Conservation (phyloP, 1,140 invertebrate species). For the Drosophila lacteicornis region DNA sequence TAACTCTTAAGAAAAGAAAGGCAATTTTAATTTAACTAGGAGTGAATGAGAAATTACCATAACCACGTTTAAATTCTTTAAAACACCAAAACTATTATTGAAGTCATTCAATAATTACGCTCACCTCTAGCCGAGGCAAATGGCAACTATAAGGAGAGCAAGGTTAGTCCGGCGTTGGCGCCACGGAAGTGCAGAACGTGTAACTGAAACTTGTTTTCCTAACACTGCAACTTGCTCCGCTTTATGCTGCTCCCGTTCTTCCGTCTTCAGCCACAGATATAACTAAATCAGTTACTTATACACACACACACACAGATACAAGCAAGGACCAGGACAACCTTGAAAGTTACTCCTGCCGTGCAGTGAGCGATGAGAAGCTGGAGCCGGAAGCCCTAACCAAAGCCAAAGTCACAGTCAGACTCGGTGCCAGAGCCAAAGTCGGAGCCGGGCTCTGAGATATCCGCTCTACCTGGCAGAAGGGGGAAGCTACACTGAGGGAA, state of each 20-base stretch:
- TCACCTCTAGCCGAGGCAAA: constrained; percentile 14
- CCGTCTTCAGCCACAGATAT: constrained; percentile 14
- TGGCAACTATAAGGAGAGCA: constrained; percentile 35
- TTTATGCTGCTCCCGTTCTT: constrained; percentile 20
- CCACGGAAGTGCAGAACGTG: constrained; percentile 75
- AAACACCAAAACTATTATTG: background rate
- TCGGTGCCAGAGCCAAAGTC: constrained; percentile 8
- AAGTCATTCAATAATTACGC: constrained; percentile 6
- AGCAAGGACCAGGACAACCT: constrained; percentile 50
- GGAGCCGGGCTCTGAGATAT: constrained; percentile 7
- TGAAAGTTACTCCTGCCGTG: constrained; percentile 63
- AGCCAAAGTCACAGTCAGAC: constrained; percentile 44
- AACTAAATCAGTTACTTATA: constrained; percentile 15
- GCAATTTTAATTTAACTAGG: background rate
- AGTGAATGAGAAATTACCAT: background rate
- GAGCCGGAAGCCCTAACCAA: constrained; percentile 59
- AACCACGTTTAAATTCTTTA: constrained; percentile 12
- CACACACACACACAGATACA: background rate
- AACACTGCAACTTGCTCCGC: constrained; percentile 58
- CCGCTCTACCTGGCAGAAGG: constrained; percentile 16
- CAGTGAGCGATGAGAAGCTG: constrained; percentile 25
- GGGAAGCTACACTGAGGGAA: background rate
- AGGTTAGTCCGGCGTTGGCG: constrained; percentile 61
- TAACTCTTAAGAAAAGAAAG: too few relatives aligned
- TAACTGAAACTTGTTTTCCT: constrained; percentile 80